Conservation (phyloP, 2,113 vertebrate species). For the Sarotherodon lohbergeri region DNA sequence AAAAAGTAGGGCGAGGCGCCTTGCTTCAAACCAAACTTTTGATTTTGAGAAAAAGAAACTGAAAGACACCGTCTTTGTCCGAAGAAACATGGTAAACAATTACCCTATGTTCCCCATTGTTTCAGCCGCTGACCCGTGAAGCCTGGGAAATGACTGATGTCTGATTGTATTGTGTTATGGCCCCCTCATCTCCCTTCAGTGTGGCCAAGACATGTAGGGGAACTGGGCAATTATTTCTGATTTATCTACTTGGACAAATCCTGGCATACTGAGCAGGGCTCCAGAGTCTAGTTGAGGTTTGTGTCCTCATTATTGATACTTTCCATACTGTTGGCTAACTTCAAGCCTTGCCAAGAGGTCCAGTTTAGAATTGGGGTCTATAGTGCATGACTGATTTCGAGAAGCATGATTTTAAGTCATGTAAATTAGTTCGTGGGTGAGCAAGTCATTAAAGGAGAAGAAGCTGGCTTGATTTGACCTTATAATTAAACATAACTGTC, state of each 20-base stretch:
- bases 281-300: conserved; percentile 52
- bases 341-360: conserved; percentile 44
- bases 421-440: conserved; percentile 53
- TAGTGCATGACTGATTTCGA: conserved; percentile 40
- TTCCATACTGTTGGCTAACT: conserved; percentile 43
- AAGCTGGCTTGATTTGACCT: conserved; percentile 23
- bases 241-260: conserved; percentile 74
- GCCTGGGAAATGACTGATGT: conserved; percentile 57
- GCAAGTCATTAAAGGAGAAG: conserved; percentile 27
- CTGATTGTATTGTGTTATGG: conserved; percentile 54
- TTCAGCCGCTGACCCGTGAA: conserved; percentile 51
- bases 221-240: conserved; percentile 73
- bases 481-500: background rate
- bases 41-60: conserved; percentile 8
- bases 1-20: background rate
- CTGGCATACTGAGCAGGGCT: conserved; percentile 57
- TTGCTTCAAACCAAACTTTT: background rate
- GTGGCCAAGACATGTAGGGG: conserved; percentile 45
- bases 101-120: conserved; percentile 34
- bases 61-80: background rate
- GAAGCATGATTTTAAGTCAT: conserved; percentile 37
- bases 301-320: conserved; percentile 66
- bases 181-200: conserved; percentile 55
- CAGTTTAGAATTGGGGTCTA: conserved; percentile 27
- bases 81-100: conserved; percentile 49